Conservation (phyloP, 1,140 invertebrate genomes). For the Sarcophaga bullata region DNA sequence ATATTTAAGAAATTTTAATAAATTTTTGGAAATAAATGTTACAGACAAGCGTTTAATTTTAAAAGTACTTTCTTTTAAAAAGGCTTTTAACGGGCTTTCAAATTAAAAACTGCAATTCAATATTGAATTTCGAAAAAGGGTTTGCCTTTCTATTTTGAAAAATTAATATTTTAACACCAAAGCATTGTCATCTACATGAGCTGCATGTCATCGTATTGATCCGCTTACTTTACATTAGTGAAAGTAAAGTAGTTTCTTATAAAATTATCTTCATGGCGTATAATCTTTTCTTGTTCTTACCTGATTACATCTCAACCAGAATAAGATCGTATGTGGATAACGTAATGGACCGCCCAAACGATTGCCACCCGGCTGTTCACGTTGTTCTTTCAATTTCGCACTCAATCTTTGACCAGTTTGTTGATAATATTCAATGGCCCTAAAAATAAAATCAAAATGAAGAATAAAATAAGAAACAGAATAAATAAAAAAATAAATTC, state of each 20-base stretch:
- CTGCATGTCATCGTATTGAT: no score
- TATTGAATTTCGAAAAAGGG: no score
- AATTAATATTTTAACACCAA: no score
- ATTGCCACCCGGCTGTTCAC: slow-evolving; percentile 71
- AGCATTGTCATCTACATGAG: no score
- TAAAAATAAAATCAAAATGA: slow-evolving; percentile 62
- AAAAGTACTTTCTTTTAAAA: no score
- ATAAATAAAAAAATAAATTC: slow-evolving; percentile 19
- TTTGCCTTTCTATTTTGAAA: no score
- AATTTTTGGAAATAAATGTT: no score
- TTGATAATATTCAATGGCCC: slow-evolving; percentile 79
- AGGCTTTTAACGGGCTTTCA: no score
- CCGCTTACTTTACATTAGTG: no score
- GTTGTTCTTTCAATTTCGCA: slow-evolving; percentile 78
- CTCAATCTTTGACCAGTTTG: slow-evolving; percentile 75
- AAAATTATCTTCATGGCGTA: background rate
- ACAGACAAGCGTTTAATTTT: no score
- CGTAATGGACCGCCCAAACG: slow-evolving; percentile 79
- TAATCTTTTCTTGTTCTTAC: slow-evolving; percentile 64
- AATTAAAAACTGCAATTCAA: no score
- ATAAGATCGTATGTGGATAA: slow-evolving; percentile 74
- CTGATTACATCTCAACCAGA: slow-evolving; percentile 87
- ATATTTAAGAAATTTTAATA: no score
- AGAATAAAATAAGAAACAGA: slow-evolving; percentile 39
- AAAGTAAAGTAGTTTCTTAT: background rate